Evolutionary conservation across 2,888 invertebrate species (phyloP).

Genomic region (Odontocolon sp.): DNA sequence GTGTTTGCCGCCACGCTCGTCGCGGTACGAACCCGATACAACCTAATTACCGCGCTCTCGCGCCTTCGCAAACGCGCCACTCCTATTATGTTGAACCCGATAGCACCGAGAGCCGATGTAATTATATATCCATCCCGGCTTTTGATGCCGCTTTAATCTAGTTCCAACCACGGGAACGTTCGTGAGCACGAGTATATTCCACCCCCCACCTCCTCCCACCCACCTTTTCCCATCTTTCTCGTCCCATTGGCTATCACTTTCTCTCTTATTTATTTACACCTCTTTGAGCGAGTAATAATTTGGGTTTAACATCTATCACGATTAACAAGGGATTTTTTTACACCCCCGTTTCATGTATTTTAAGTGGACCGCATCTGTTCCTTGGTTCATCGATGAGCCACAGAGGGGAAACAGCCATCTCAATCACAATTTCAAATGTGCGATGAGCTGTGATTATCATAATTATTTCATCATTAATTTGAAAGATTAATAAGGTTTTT

Average conservation of each 20-base stretch:
- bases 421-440: no score
- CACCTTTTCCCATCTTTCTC: background rate
- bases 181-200: slow-evolving; percentile 18
- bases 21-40: slow-evolving; percentile 75
- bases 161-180: slow-evolving; percentile 54
- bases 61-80: slow-evolving; percentile 67
- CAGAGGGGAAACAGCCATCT: no score
- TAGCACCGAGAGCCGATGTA: slow-evolving; percentile 72
- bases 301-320: no score
- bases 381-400: no score
- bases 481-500: no score
- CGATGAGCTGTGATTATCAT: no score
- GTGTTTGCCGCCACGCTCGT: slow-evolving; percentile 69
- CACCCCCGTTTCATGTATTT: no score
- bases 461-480: no score
- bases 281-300: no score
- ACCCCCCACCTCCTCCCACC: slow-evolving; percentile 31
- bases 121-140: slow-evolving; percentile 77
- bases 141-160: slow-evolving; percentile 77
- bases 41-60: slow-evolving; percentile 75
- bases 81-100: slow-evolving; percentile 77
- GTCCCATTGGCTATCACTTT: slow-evolving; percentile 9
- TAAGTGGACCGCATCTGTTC: no score
- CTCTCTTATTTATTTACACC: no score
- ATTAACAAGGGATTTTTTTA: no score